These are phyloP conservation scores for Meleagris gallopavo DNA, from an alignment of 2,113 vertebrate genomes.

Conservation along the genomic window DNA sequence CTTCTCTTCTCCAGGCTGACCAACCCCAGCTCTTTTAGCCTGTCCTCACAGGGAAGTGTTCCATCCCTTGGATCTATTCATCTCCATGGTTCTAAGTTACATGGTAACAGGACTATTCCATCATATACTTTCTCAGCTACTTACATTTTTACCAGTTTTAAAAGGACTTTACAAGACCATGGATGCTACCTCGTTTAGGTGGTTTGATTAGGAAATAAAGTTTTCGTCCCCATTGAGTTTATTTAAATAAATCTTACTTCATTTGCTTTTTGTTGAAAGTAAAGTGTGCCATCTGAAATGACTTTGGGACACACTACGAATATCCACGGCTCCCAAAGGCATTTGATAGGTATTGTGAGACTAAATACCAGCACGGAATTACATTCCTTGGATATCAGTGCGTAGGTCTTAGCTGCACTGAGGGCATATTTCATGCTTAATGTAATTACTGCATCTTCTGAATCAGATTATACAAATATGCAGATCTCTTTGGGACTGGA, in stretches of 20 bases:
- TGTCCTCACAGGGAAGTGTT: too few species aligned
- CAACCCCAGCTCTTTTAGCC: too few species aligned
- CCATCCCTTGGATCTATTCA: not conserved
- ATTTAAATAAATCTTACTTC: not conserved
- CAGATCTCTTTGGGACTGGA: conserved; percentile 4
- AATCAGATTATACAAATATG: not conserved
- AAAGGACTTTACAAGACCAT: not conserved
- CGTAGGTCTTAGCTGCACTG: not conserved
- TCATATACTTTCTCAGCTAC: not conserved
- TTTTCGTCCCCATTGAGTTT: not conserved
- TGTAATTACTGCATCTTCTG: not conserved
- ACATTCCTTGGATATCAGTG: not conserved
- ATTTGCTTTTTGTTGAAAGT: not conserved
- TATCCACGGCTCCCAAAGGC: not conserved
- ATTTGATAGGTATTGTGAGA: not conserved
- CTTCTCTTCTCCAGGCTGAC: too few species aligned
- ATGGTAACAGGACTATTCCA: not conserved
- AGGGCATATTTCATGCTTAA: not conserved
- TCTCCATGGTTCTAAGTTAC: not conserved
- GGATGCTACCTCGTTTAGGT: not conserved
- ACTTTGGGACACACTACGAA: not conserved
- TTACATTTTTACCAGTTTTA: not conserved
- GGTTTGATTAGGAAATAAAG: not conserved
- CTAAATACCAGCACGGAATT: not conserved
- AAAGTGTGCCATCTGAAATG: not conserved